Conservation (phyloP, 2,797 vertebrate genomes). For the Vultur gryphus region DNA sequence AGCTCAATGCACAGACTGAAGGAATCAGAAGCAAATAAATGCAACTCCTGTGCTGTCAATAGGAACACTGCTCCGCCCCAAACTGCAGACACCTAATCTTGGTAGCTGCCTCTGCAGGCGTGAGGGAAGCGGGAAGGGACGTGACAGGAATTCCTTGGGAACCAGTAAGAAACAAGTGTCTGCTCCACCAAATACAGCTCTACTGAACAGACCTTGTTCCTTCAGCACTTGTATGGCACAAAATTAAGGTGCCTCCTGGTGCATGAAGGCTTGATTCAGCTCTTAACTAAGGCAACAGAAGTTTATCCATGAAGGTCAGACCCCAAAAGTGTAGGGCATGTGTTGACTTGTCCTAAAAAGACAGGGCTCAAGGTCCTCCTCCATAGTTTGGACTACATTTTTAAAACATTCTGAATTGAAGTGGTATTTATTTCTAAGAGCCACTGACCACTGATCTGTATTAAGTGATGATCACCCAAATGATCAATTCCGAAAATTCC, state of each 20-base stretch:
- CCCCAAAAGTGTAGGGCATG: fast-evolving
- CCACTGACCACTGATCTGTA: neutral
- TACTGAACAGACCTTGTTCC: neutral
- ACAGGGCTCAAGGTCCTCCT: neutral
- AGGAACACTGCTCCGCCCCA: neutral
- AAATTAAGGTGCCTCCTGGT: neutral
- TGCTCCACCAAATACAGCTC: neutral
- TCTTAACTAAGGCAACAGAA: neutral
- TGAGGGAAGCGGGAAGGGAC: neutral
- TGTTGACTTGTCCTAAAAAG: neutral
- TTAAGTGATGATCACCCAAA: neutral
- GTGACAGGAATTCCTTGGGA: neutral
- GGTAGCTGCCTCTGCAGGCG: neutral
- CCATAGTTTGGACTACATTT: neutral
- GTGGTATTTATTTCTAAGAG: neutral
- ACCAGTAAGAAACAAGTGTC: neutral
- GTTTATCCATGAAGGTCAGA: neutral
- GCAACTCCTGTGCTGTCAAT: neutral
- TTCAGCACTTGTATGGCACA: neutral
- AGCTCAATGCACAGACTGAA: neutral
- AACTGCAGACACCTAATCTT: neutral
- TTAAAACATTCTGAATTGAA: neutral
- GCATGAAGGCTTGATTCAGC: neutral
- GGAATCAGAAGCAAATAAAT: neutral
- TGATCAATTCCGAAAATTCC: neutral